phyloP scores from a whole-genome alignment of 2,113 vertebrate species.

The Herpailurus yagouaroundi region DNA sequence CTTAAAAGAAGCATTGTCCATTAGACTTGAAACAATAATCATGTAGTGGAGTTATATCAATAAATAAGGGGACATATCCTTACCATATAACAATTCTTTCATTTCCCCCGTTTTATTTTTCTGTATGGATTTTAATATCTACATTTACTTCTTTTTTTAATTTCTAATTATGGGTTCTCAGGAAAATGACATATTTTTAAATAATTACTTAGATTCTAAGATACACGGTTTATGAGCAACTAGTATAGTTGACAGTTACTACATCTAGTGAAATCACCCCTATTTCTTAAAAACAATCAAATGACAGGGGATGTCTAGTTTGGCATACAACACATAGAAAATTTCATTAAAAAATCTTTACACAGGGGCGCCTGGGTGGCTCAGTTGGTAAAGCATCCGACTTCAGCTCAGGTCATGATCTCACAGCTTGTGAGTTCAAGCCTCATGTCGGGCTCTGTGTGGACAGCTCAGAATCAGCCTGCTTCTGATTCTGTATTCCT shows the following conservation, averaged over 20 bases:
- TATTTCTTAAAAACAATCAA: background rate
- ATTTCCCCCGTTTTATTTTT: slow-evolving; percentile 1
- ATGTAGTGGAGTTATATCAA: slow-evolving; percentile 80
- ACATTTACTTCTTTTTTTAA: slow-evolving; percentile 29
- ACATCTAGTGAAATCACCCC: background rate
- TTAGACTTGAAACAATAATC: slow-evolving; percentile 71
- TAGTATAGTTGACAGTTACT: background rate
- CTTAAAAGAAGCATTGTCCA: slow-evolving; percentile 25
- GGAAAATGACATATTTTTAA: background rate
- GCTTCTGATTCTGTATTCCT: no score
- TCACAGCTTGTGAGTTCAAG: no score
- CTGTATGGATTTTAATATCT: background rate
- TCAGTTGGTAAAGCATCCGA: no score
- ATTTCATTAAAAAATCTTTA: background rate
- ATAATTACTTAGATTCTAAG: background rate
- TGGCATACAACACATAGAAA: background rate
- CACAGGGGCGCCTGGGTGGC: background rate
- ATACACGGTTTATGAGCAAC: background rate
- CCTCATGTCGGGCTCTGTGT: no score
- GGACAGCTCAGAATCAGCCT: no score
- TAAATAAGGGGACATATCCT: slow-evolving; percentile 61
- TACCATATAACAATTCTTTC: slow-evolving; percentile 74
- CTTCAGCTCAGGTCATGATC: no score
- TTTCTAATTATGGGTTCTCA: background rate
- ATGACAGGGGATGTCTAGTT: background rate